Conservation (phyloP, 2,113 vertebrate species). For the Xiphophorus hellerii region DNA sequence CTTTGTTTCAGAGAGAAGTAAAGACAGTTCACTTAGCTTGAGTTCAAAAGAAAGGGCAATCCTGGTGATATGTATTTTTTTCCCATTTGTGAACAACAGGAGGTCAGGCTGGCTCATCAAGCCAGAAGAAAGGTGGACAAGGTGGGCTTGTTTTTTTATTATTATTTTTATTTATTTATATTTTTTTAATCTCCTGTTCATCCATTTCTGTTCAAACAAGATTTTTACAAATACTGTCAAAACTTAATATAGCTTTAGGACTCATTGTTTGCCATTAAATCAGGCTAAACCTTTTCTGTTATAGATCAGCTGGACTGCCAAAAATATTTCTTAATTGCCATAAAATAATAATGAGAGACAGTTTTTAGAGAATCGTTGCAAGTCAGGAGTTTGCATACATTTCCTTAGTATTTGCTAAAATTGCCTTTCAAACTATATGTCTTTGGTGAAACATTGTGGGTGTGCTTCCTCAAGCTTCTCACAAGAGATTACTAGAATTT, state of each 20-base stretch:
- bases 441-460: too few relatives aligned
- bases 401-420: too few relatives aligned
- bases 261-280: background rate
- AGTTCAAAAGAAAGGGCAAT: slow-evolving; percentile 72
- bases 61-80: slow-evolving; percentile 48
- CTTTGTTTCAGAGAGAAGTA: slow-evolving; percentile 52
- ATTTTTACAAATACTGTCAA: too few relatives aligned
- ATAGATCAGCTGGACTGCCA: background rate
- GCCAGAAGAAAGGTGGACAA: slow-evolving; percentile 3
- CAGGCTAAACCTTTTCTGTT: background rate
- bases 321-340: background rate
- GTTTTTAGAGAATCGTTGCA: too few relatives aligned
- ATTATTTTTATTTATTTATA: too few relatives aligned
- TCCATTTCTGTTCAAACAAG: slow-evolving; percentile 2
- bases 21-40: slow-evolving; percentile 64
- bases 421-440: too few relatives aligned
- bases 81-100: slow-evolving; percentile 56
- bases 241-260: background rate
- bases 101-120: slow-evolving; percentile 53
- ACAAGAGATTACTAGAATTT: too few relatives aligned
- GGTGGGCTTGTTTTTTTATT: slow-evolving; percentile 32
- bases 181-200: slow-evolving; percentile 22
- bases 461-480: too few relatives aligned
- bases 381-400: too few relatives aligned
- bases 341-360: background rate